These are phyloP conservation scores for Subanguina moxae DNA, from an alignment of 1,140 invertebrate genomes.

Conservation along the genomic window DNA sequence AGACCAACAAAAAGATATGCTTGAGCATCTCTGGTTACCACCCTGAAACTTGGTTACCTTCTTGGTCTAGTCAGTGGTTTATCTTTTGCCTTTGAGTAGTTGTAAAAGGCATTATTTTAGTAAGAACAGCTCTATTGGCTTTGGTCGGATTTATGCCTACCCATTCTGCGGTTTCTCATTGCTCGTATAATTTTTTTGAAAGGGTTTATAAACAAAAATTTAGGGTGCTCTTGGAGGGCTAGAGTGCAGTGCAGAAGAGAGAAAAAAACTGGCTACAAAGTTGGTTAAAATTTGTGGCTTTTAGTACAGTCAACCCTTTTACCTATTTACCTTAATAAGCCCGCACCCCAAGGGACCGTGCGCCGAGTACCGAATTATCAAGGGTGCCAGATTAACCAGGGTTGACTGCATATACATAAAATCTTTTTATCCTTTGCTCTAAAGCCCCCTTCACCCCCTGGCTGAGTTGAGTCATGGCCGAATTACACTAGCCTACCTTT, in stretches of 20 bases:
- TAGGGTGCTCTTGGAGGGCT: constrained; percentile 81
- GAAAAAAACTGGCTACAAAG: constrained; percentile 76
- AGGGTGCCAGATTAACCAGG: too few relatives aligned
- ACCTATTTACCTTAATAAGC: too few relatives aligned
- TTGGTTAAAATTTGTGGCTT: constrained; percentile 48
- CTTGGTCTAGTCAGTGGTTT: constrained; percentile 82
- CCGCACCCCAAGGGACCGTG: too few relatives aligned
- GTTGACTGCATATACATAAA: too few relatives aligned
- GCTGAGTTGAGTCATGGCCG: too few relatives aligned
- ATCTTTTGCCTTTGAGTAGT: constrained; percentile 74
- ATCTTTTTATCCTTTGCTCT: too few relatives aligned
- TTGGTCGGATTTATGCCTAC: constrained; percentile 90
- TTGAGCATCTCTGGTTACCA: constrained; percentile 96
- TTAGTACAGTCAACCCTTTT: too few relatives aligned
- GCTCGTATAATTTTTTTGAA: too few relatives aligned
- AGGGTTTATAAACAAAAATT: too few relatives aligned
- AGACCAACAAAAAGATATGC: constrained; percentile 81
- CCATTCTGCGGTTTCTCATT: constrained; percentile 54
- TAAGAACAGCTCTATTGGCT: constrained; percentile 83
- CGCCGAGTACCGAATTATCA: too few relatives aligned
- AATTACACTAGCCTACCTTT: too few relatives aligned
- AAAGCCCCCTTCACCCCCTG: too few relatives aligned
- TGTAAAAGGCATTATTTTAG: constrained; percentile 60
- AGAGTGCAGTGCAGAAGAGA: constrained; percentile 78
- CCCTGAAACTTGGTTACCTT: constrained; percentile 89